Evolutionary conservation across 2,888 invertebrate genomes (phyloP), one percentile per base, ranked within the genome.

Genomic region (Papilio demoleus): DNA sequence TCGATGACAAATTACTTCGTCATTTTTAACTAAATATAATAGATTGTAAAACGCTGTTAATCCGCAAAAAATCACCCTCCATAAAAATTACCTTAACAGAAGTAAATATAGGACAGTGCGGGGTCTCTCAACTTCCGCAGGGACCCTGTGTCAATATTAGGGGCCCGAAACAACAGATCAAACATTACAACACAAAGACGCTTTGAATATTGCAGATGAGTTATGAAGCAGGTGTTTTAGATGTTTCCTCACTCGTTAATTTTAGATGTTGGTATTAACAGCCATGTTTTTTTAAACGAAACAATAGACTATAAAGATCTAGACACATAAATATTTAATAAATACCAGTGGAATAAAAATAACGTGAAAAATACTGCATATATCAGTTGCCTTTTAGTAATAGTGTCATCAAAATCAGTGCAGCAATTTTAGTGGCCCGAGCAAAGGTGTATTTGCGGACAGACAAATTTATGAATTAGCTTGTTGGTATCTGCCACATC

Each of bases 71-170:
- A 47, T 53, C 36, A 64, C 24, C 38, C 19, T 24, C 38, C 27
- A 40, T 24, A 64, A 40, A 64, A 53, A 64, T 38, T 53, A 40
- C 50, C 53, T n/a, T n/a, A 36, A 50, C 50, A 4, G 22, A 12
- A 64, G 53, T 64, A 64, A 65, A 65, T 63, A 58, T 36, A 60
- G 47, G 59, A 59, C 68, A 50, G 61, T 27, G 38, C 50, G 60
- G 61, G 65, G 61, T 40, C 12, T 14, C 50, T 34, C 42, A 42
- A 22, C 75, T 72, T 77, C 76, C 76, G 76, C 74, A 76, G 80
- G 73, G 75, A 56, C 53, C 73, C 71, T 70, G 72, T 79, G 86
- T 85, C 81, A 87, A 86, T 86, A 86, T 87, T 84, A 81, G 82
- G 71, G 71, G 73, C 72, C 70, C 67, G 70, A 70, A 75, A 75